These are phyloP conservation scores for Linurgus olivaceus DNA, from an alignment of 2,797 vertebrate genomes.

Conservation along the genomic window DNA sequence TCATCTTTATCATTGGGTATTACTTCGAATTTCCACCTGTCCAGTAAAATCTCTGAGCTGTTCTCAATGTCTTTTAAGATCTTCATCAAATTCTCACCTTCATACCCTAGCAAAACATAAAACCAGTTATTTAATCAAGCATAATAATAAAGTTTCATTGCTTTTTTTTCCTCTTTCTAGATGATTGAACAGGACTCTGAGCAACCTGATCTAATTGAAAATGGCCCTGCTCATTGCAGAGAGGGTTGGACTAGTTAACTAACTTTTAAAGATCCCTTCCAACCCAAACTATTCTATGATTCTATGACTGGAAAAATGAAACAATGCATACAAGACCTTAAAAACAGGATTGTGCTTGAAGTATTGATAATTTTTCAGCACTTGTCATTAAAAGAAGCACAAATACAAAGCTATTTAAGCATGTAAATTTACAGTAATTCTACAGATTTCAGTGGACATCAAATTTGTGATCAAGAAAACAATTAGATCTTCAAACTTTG, in stretches of 20 bases:
- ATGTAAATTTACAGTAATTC: not conserved
- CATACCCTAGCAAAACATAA: constrained; percentile 80
- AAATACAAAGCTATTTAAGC: not conserved
- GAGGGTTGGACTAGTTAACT: not conserved
- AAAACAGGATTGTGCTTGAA: not conserved
- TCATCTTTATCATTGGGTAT: constrained; percentile 90
- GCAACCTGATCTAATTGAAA: not conserved
- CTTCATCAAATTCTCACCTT: constrained; percentile 92
- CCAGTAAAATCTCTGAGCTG: constrained; percentile 87
- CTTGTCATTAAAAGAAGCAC: not conserved
- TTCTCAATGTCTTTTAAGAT: constrained; percentile 90
- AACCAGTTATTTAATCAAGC: not conserved
- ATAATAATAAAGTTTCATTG: not conserved
- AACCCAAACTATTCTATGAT: not conserved
- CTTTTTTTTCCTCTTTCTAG: not conserved
- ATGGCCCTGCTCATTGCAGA: not conserved
- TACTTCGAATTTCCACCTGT: constrained; percentile 93
- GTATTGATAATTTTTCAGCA: not conserved
- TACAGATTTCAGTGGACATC: not conserved
- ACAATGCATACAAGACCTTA: not conserved
- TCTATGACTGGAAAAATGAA: not conserved
- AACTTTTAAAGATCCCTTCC: not conserved
- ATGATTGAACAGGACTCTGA: not conserved
- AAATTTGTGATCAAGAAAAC: not conserved
- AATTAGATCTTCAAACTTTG: not conserved